phyloP scores from a whole-genome alignment of 2,888 invertebrate species.

The Andrena trimmerana region DNA sequence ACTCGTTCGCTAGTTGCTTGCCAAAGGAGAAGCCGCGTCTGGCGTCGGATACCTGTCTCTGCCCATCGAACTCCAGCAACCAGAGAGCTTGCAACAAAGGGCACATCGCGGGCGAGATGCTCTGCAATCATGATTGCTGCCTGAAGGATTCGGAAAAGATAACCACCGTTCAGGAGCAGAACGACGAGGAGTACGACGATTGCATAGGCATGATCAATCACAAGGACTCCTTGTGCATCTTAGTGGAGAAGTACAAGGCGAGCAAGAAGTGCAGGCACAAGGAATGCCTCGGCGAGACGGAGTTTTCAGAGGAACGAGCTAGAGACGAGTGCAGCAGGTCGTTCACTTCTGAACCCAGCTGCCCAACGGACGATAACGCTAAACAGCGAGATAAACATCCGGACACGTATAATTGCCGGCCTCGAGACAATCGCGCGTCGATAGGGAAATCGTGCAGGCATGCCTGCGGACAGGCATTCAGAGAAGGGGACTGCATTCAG shows the following conservation, averaged over 20 bases:
- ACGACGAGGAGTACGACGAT: conserved; percentile 65
- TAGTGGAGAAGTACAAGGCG: conserved; percentile 76
- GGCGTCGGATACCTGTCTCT: conserved; percentile 41
- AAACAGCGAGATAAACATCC: conserved; percentile 28
- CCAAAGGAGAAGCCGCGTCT: conserved; percentile 32
- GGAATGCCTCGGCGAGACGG: not conserved
- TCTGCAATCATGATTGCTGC: conserved; percentile 33
- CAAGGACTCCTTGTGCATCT: conserved; percentile 80
- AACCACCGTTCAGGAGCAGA: conserved; percentile 55
- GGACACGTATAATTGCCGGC: conserved; percentile 11
- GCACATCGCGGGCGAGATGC: conserved; percentile 9
- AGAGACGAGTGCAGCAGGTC: conserved; percentile 56
- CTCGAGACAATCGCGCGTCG: conserved; percentile 38
- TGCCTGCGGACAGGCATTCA: conserved; percentile 37
- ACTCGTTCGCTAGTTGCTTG: conserved; percentile 1
- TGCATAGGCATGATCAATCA: conserved; percentile 72
- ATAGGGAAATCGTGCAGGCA: conserved; percentile 37
- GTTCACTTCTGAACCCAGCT: conserved; percentile 43
- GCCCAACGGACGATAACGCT: conserved; percentile 47
- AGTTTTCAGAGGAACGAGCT: conserved; percentile 23
- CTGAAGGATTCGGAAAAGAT: conserved; percentile 64
- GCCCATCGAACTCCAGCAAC: conserved; percentile 2
- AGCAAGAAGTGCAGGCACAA: conserved; percentile 47
- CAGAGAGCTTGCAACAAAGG: not conserved
- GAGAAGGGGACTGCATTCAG: conserved; percentile 47